phyloP scores from a whole-genome alignment of 2,113 vertebrate species.

The Hyperopisus bebe region DNA sequence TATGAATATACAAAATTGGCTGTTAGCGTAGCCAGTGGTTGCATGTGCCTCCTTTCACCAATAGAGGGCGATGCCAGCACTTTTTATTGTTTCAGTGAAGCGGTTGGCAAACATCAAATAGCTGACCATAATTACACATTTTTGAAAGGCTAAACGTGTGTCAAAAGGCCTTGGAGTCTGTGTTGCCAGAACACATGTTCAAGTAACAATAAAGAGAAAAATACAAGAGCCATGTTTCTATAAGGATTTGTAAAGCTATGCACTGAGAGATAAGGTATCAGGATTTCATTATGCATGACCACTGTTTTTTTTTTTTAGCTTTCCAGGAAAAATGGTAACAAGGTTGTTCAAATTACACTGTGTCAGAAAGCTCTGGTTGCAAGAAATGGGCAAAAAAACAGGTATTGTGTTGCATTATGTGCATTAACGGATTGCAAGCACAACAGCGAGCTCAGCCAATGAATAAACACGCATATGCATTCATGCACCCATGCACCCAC shows the following conservation, averaged over 20 bases:
- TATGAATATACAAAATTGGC: background rate
- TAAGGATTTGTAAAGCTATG: background rate
- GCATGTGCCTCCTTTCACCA: constrained; percentile 22
- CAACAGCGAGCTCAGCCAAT: constrained; percentile 36
- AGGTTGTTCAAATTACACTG: background rate
- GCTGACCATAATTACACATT: background rate
- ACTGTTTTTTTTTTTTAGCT: background rate
- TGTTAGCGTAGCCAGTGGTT: background rate
- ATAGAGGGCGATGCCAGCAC: constrained; percentile 34
- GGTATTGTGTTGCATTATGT: constrained; percentile 33
- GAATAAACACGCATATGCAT: background rate
- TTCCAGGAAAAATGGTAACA: background rate
- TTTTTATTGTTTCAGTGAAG: background rate
- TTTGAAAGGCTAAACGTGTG: background rate
- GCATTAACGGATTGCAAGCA: constrained; percentile 32
- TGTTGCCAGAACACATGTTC: constrained; percentile 4
- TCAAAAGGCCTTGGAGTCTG: background rate
- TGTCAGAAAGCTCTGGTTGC: background rate
- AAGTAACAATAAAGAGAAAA: background rate
- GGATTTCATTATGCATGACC: background rate
- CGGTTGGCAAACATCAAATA: background rate
- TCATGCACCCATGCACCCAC: background rate
- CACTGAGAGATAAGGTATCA: background rate
- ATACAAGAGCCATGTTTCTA: background rate
- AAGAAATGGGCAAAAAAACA: background rate